Evolutionary conservation across 92 coral and sea anemone species (phyloP).

Genomic region (Zoanthus solanderi): DNA sequence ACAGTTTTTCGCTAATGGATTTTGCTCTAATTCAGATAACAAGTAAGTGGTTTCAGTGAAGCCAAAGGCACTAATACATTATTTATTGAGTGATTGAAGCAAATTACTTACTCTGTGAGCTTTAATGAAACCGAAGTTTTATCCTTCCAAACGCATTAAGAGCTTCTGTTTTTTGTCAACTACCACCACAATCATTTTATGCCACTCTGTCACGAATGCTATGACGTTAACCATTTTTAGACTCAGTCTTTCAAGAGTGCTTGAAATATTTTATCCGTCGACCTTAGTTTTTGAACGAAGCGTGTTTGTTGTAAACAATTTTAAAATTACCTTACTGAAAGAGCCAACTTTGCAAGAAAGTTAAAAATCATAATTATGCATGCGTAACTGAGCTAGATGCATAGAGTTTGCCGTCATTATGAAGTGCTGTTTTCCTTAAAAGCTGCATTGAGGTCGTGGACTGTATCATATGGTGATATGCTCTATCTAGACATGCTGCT

Average conservation of each 20-base stretch:
- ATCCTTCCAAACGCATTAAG: neutral
- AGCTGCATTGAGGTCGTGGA: conserved; percentile 27
- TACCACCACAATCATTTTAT: conserved; percentile 22
- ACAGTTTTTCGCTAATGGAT: conserved; percentile 28
- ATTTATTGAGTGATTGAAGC: conserved; percentile 52
- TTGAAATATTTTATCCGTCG: conserved; percentile 17
- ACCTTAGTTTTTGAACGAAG: neutral
- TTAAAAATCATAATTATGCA: neutral
- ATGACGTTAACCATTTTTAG: conserved; percentile 20
- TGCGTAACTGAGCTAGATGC: neutral
- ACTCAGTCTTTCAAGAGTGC: conserved; percentile 22
- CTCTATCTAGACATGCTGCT: conserved; percentile 30
- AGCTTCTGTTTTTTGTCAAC: conserved; percentile 52
- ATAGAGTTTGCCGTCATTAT: neutral
- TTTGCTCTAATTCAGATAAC: conserved; percentile 28
- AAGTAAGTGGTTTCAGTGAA: conserved; percentile 51
- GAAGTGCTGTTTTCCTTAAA: conserved; percentile 22
- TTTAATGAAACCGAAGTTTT: neutral
- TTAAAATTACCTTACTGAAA: neutral
- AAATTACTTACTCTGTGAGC: conserved; percentile 21
- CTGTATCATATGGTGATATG: conserved; percentile 1
- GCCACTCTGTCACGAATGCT: conserved; percentile 26
- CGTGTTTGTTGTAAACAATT: neutral
- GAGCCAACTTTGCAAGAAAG: neutral
- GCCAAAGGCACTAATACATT: conserved; percentile 84